phyloP scores from a whole-genome alignment of 2,113 vertebrate species.

The Clinocottus analis region DNA sequence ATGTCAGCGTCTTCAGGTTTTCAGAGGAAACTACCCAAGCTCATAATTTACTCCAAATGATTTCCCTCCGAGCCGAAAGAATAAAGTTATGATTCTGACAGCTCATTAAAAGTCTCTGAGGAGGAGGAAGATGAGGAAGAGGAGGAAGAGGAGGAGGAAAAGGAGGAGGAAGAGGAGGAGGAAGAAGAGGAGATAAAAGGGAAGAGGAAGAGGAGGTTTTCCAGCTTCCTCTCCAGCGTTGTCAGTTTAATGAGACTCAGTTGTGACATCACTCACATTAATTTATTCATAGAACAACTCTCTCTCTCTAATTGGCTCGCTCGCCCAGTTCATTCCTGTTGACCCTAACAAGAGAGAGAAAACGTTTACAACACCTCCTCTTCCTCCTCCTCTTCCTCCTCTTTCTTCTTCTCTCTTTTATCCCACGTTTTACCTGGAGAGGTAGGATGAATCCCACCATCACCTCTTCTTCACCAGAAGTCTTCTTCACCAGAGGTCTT shows the following conservation, averaged over 20 bases:
- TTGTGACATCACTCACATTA: neutral
- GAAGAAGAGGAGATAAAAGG: too few species aligned
- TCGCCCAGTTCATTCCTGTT: constrained; percentile 2
- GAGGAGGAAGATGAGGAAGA: too few species aligned
- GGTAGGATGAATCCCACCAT: too few species aligned
- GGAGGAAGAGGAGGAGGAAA: too few species aligned
- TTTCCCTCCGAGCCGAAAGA: neutral
- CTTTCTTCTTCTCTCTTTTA: too few species aligned
- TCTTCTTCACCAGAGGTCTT: too few species aligned
- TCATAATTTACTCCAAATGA: neutral
- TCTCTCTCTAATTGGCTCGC: constrained; percentile 7
- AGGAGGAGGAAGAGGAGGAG: neutral
- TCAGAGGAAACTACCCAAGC: neutral
- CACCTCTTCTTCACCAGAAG: too few species aligned
- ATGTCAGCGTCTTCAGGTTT: neutral
- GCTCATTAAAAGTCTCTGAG: constrained; percentile 34
- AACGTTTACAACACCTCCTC: neutral
- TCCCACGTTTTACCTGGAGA: too few species aligned
- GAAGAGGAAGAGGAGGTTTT: neutral
- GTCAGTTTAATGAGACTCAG: constrained; percentile 2
- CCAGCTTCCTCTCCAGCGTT: too few species aligned
- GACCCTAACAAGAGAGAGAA: neutral
- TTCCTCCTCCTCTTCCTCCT: too few species aligned
- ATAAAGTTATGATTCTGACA: constrained; percentile 23
- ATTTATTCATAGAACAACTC: neutral